Conservation (phyloP, 2,797 vertebrate genomes). For the Apogon talboti region DNA sequence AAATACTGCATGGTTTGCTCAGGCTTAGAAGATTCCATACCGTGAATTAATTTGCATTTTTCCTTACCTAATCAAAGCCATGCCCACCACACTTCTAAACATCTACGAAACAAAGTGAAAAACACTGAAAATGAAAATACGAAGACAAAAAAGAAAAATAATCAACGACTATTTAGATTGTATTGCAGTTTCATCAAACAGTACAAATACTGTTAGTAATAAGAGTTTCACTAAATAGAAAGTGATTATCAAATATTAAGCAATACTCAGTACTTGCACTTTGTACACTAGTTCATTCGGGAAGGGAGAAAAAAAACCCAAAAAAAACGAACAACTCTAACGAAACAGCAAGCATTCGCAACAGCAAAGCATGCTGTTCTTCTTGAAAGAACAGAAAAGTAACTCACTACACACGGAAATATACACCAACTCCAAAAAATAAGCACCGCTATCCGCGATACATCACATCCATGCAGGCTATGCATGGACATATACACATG, state of each 20-base stretch:
- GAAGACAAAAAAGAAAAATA: slow-evolving; percentile 81
- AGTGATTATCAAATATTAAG: slow-evolving; percentile 95
- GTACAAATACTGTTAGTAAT: slow-evolving; percentile 92
- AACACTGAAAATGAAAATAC: slow-evolving; percentile 80
- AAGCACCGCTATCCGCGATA: slow-evolving; percentile 88
- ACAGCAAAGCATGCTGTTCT: slow-evolving; percentile 93
- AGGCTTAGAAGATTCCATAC: slow-evolving; percentile 94
- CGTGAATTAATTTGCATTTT: slow-evolving; percentile 89
- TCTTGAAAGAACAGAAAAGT: slow-evolving; percentile 84
- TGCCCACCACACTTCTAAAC: slow-evolving; percentile 92
- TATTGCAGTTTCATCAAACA: slow-evolving; percentile 95
- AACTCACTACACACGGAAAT: slow-evolving; percentile 81
- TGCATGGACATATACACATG: slow-evolving; percentile 82
- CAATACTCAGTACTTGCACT: slow-evolving; percentile 91
- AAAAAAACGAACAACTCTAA: slow-evolving; percentile 70
- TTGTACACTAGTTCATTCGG: slow-evolving; percentile 92
- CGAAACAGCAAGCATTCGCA: slow-evolving; percentile 89
- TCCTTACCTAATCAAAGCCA: slow-evolving; percentile 93
- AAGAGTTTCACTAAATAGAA: slow-evolving; percentile 91
- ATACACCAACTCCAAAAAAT: slow-evolving; percentile 86
- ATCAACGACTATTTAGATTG: slow-evolving; percentile 89
- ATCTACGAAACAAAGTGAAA: slow-evolving; percentile 84
- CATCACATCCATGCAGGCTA: slow-evolving; percentile 83
- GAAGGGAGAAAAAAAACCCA: slow-evolving; percentile 58
- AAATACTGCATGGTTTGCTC: slow-evolving; percentile 98